Evolutionary conservation across 2,113 vertebrate species (phyloP).

Genomic region (Pristiophorus japonicus): DNA sequence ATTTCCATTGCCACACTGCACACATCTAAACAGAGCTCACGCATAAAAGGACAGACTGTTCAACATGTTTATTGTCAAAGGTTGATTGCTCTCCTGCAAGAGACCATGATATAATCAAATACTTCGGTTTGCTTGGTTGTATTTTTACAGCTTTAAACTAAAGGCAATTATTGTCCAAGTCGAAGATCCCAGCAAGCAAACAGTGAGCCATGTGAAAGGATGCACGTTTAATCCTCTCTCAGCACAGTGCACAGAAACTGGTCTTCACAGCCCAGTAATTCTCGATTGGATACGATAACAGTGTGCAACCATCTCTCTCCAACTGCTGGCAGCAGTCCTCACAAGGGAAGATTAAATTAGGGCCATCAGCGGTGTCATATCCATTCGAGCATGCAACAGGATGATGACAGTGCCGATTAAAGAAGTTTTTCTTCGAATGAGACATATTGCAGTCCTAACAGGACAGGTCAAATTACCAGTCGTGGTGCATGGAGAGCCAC

Average conservation of each 20-base stretch:
- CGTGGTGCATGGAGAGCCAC: not conserved
- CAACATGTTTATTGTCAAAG: conserved; percentile 21
- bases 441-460: no score
- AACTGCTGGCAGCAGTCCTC: not conserved
- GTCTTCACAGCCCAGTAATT: conserved; percentile 26
- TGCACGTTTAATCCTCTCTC: conserved; percentile 1
- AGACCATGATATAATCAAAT: not conserved
- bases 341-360: not conserved
- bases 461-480: not conserved
- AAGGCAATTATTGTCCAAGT: not conserved
- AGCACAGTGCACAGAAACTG: not conserved
- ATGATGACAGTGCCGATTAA: not conserved
- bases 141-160: not conserved
- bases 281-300: not conserved
- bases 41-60: not conserved
- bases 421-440: no score
- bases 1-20: not conserved
- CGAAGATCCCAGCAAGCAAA: not conserved
- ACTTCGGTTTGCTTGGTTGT: not conserved
- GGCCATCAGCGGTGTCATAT: not conserved
- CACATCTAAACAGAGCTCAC: not conserved
- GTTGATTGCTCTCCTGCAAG: not conserved
- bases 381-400: not conserved
- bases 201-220: not conserved
- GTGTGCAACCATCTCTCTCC: not conserved